These are phyloP conservation scores for Neodiprion virginianus DNA, from an alignment of 1,140 invertebrate species.

Conservation along the genomic window DNA sequence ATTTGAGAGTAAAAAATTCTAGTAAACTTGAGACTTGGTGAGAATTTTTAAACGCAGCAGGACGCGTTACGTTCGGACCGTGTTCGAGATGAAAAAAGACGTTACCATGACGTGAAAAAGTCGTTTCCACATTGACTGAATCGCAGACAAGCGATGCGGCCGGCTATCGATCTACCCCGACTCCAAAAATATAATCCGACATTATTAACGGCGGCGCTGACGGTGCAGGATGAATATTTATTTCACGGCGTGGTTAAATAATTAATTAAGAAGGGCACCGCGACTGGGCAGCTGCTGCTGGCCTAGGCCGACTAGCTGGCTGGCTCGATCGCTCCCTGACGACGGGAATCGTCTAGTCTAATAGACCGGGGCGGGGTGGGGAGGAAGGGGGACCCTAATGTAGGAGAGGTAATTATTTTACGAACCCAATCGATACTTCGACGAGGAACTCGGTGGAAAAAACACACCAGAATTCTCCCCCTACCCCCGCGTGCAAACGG, in stretches of 20 bases:
- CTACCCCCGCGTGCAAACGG: neutral
- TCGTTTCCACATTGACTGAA: too few relatives aligned
- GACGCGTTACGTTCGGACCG: too few relatives aligned
- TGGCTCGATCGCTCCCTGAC: constrained; percentile 8
- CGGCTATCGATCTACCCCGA: too few relatives aligned
- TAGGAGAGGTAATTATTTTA: constrained; percentile 55
- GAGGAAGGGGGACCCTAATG: constrained; percentile 47
- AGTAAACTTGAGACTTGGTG: too few relatives aligned
- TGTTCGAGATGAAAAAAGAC: too few relatives aligned
- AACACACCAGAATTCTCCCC: constrained; percentile 18
- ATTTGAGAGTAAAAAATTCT: too few relatives aligned
- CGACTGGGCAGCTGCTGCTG: constrained; percentile 32
- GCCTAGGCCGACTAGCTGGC: neutral
- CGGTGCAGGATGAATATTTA: constrained; percentile 26
- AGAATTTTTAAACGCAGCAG: too few relatives aligned
- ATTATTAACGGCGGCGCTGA: neutral
- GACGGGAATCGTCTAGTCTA: constrained; percentile 35
- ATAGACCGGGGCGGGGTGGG: constrained; percentile 26
- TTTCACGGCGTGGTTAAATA: constrained; percentile 30
- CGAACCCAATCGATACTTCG: constrained; percentile 56
- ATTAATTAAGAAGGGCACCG: constrained; percentile 39
- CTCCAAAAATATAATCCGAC: too few relatives aligned
- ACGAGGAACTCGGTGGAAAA: constrained; percentile 44
- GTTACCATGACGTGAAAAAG: too few relatives aligned
- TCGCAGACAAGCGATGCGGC: too few relatives aligned